These are phyloP conservation scores for Poecilia picta DNA, from an alignment of 2,797 vertebrate species.

Conservation along the genomic window DNA sequence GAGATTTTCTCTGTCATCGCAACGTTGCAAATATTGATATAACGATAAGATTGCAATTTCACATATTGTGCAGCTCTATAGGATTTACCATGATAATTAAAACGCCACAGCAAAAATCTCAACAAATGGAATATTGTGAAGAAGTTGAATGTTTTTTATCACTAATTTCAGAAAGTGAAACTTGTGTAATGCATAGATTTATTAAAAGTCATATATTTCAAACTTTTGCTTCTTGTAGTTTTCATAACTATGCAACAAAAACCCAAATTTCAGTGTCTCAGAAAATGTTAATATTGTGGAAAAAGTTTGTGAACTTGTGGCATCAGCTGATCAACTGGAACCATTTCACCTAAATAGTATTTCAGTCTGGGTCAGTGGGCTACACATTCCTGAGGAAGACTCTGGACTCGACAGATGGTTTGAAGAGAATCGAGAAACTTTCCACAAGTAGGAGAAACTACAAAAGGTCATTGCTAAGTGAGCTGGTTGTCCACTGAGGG, in stretches of 20 bases:
- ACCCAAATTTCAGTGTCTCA: neutral
- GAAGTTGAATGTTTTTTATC: neutral
- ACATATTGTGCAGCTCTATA: neutral
- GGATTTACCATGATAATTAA: neutral
- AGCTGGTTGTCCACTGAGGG: neutral
- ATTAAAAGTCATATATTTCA: neutral
- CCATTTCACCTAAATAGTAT: neutral
- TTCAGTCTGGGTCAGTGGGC: neutral
- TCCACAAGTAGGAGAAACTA: neutral
- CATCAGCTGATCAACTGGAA: neutral
- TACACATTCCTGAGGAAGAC: neutral
- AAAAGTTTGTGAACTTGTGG: neutral
- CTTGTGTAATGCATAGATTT: neutral
- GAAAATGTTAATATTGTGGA: neutral
- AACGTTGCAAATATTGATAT: neutral
- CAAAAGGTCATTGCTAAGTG: neutral
- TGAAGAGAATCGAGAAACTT: neutral
- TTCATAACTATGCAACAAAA: neutral
- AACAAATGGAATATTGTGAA: neutral
- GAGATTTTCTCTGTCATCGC: too few species aligned
- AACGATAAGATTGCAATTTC: neutral
- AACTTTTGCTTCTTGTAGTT: neutral
- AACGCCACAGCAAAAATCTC: neutral
- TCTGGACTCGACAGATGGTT: too few species aligned
- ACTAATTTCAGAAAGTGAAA: neutral